phyloP scores from a whole-genome alignment of 2,888 invertebrate species.

The Polietes domitor region DNA sequence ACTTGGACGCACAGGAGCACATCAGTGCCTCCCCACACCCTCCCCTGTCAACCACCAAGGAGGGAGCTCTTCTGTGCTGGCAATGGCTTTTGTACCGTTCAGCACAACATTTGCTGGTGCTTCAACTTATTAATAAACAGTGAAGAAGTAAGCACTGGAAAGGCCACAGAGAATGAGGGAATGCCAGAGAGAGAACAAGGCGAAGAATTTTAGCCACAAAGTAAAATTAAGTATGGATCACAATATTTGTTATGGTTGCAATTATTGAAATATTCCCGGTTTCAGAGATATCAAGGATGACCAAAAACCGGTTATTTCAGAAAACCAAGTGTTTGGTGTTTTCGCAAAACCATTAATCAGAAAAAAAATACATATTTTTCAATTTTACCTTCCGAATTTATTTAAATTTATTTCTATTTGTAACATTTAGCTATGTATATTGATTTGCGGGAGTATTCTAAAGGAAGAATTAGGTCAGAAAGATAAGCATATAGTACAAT shows the following conservation, averaged over 20 bases:
- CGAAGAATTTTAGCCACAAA: conserved; percentile 52
- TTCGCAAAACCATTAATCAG: too few species aligned
- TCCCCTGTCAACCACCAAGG: neutral
- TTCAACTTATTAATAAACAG: neutral
- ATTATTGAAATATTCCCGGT: neutral
- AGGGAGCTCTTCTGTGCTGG: neutral
- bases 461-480: too few species aligned
- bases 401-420: too few species aligned
- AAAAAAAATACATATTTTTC: too few species aligned
- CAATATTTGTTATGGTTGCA: conserved; percentile 45
- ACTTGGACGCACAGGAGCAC: neutral
- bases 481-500: too few species aligned
- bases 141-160: neutral
- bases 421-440: too few species aligned
- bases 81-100: neutral
- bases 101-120: neutral
- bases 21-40: too few species aligned
- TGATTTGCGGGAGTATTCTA: too few species aligned
- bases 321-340: too few species aligned
- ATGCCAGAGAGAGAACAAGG: neutral
- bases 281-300: too few species aligned
- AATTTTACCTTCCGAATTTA: too few species aligned
- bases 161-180: neutral
- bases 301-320: neutral
- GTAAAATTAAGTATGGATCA: conserved; percentile 49